Evolutionary conservation across 2,113 vertebrate genomes (phyloP), one percentile per base, ranked within the genome.

Genomic region (Hippocampus barbouri): DNA sequence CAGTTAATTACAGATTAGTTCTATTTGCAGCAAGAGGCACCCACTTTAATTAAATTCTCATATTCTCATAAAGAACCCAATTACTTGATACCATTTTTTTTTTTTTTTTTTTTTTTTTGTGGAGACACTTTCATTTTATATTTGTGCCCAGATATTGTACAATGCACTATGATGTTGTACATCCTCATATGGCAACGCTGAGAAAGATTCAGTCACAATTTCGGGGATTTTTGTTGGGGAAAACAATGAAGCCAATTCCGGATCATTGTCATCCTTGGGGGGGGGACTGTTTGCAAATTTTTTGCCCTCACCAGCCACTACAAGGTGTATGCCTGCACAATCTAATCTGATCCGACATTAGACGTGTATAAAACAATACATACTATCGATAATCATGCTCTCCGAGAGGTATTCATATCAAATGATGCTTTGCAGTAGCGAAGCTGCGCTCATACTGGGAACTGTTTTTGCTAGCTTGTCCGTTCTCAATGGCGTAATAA

Each of bases 1-100:
- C 51, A 16, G 45, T 82, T 74, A 84, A 86, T 83, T 74, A 71
- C 70, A 79, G 54, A 23, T 70, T 78, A 9, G 15, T 61, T 56
- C n/a, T 67, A 16, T 11, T 67, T 74, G 53, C 11, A 53, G 16
- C 47, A 3, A 62, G 60, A 74, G 49, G 0, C 15, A 63, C 2
- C 57, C 68, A 34, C 12, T 66, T 66, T 47, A 47, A 66, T 27
- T 66, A 47, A 66, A 66, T 47, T 49, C 14, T 25, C 7, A 16
- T 3, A 49, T 25, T 64, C 1, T n/a, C 34, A 2, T 14, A 34
- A 61, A 34, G 0, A 61, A 61, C 27, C 27, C 59, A 61, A 43
- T 64, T 64, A 41, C 61, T n/a, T 12, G 18, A n/a, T 40, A n/a
- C 8, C 8, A 14, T 34, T 34, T 30, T 30, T 18, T 3, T 7